Conservation (phyloP, 1,140 invertebrate species). For the Zaprionus lachaisei region DNA sequence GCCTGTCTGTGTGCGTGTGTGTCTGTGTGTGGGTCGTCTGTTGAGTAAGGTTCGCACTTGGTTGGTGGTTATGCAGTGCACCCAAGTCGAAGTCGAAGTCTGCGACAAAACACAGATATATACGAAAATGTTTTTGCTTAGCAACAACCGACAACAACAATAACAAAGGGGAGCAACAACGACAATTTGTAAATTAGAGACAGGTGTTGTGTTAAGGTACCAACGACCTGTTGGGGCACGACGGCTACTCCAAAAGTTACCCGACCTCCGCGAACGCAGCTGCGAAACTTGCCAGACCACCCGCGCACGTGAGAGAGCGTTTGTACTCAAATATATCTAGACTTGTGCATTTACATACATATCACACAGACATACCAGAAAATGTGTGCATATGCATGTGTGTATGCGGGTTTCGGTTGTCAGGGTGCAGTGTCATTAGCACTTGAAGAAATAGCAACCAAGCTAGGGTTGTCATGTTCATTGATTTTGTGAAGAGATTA, state of each 20-base stretch:
- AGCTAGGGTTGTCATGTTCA: constrained; percentile 16
- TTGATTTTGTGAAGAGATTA: too few relatives aligned
- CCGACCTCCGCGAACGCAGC: constrained; percentile 7
- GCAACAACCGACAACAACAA: constrained; percentile 51
- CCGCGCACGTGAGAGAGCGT: constrained; percentile 36
- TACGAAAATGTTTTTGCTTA: constrained; percentile 46
- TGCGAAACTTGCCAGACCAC: constrained; percentile 35
- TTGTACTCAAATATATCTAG: constrained; percentile 14
- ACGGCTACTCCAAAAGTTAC: constrained; percentile 42
- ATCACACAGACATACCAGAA: not conserved
- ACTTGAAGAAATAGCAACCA: constrained; percentile 47
- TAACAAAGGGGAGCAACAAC: constrained; percentile 43
- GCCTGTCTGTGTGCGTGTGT: not conserved
- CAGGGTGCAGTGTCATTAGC: constrained; percentile 62
- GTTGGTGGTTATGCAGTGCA: constrained; percentile 27
- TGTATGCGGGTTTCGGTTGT: constrained; percentile 12
- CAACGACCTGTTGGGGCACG: constrained; percentile 37
- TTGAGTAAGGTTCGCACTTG: constrained; percentile 34
- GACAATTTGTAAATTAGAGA: constrained; percentile 12
- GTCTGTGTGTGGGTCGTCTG: not conserved
- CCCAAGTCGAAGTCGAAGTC: constrained; percentile 38
- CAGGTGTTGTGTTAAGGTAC: constrained; percentile 31
- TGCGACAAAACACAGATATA: constrained; percentile 41
- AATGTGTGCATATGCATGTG: not conserved
- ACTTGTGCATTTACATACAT: constrained; percentile 15